These are phyloP conservation scores for Pseudois nayaur DNA, from an alignment of 2,113 vertebrate species.

Conservation along the genomic window DNA sequence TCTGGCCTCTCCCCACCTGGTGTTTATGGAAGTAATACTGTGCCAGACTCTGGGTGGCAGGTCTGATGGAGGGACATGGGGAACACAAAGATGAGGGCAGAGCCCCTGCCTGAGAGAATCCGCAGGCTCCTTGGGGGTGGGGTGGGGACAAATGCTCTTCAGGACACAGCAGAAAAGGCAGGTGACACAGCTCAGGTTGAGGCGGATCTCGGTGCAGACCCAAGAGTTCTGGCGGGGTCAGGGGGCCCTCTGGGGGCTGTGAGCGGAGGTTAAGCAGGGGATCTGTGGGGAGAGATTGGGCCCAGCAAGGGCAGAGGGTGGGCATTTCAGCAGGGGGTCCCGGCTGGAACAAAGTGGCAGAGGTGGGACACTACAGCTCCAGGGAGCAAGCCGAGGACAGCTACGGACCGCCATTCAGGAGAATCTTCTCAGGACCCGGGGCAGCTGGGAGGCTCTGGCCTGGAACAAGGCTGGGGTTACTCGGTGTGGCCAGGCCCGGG, in stretches of 20 bases:
- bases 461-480: neutral
- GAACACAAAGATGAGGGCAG: neutral
- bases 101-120: neutral
- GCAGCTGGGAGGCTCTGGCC: neutral
- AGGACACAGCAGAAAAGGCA: neutral
- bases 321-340: neutral
- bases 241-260: neutral
- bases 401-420: neutral
- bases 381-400: neutral
- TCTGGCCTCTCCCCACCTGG: neutral
- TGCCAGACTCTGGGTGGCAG: neutral
- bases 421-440: neutral
- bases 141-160: neutral
- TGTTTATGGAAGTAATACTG: neutral
- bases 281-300: neutral
- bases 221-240: fast-evolving
- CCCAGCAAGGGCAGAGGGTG: neutral
- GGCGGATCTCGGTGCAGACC: neutral
- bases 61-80: fast-evolving
- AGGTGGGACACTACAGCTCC: fast-evolving
- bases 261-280: neutral
- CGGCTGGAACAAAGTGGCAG: neutral
- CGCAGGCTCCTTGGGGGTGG: neutral
- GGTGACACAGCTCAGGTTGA: fast-evolving
- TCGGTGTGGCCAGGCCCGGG: neutral